Evolutionary conservation across 2,797 vertebrate species (phyloP).

Genomic region (Myotis findleyi): DNA sequence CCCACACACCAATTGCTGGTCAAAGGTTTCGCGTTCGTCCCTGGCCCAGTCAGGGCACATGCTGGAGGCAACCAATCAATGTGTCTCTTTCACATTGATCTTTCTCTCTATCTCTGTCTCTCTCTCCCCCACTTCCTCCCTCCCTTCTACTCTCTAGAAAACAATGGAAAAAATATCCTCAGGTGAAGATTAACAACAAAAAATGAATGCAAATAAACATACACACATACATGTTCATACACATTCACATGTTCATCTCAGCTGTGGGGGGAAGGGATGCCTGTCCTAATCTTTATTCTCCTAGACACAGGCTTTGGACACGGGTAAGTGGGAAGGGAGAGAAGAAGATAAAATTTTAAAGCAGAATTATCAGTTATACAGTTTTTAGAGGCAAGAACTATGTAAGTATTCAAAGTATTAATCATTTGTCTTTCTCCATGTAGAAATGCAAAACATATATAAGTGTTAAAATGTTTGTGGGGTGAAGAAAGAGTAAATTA

Average conservation of each 20-base stretch:
- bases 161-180: no score
- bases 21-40: no score
- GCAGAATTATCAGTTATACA: neutral
- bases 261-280: neutral
- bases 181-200: no score
- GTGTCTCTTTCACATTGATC: no score
- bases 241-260: neutral
- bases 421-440: neutral
- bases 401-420: neutral
- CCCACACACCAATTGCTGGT: no score
- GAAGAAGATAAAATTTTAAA: slow-evolving; percentile 10
- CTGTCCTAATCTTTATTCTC: neutral
- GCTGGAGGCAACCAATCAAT: no score
- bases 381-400: neutral
- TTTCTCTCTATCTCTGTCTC: no score
- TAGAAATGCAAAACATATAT: neutral
- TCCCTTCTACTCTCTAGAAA: no score
- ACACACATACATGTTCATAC: neutral
- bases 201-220: neutral
- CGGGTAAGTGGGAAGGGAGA: neutral
- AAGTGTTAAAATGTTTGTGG: neutral
- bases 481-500: neutral
- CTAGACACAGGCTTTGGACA: neutral
- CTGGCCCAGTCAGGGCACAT: no score
- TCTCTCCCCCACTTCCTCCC: no score